Conservation (phyloP, 2,888 invertebrate genomes). For the Trisateles emortualis region DNA sequence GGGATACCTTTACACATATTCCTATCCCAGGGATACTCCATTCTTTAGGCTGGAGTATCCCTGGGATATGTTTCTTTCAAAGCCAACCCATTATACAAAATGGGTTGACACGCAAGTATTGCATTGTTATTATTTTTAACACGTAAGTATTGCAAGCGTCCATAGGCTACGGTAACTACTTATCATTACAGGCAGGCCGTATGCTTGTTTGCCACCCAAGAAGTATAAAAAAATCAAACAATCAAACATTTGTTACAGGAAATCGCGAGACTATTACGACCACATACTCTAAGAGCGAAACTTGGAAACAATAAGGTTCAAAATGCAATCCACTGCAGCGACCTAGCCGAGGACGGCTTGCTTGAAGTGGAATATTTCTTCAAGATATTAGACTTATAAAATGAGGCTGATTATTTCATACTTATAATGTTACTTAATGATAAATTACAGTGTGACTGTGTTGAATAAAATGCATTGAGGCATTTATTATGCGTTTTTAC, state of each 20-base stretch:
- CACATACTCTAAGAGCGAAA: conserved; percentile 93
- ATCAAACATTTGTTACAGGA: conserved; percentile 90
- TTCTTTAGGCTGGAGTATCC: too few species aligned
- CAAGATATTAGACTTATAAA: conserved; percentile 88
- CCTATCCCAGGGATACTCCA: too few species aligned
- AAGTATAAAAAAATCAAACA: too few species aligned
- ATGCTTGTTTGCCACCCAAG: too few species aligned
- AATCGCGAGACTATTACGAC: conserved; percentile 93
- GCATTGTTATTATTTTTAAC: too few species aligned
- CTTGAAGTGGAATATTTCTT: conserved; percentile 95
- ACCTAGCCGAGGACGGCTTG: conserved; percentile 94
- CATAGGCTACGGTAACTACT: too few species aligned
- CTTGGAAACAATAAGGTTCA: conserved; percentile 93
- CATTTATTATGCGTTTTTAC: neutral
- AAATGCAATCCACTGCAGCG: conserved; percentile 98
- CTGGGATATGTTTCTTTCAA: too few species aligned
- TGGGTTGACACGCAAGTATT: too few species aligned
- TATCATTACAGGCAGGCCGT: too few species aligned
- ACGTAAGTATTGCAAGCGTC: too few species aligned
- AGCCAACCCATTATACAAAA: too few species aligned
- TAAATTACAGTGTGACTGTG: conserved; percentile 27
- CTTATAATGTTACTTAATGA: conserved; percentile 29
- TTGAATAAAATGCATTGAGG: conserved; percentile 16
- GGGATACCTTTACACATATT: too few species aligned
- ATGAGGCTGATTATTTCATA: conserved; percentile 45